These are phyloP conservation scores for Rhinolophus sinicus DNA, from an alignment of 2,113 vertebrate genomes.

Conservation along the genomic window DNA sequence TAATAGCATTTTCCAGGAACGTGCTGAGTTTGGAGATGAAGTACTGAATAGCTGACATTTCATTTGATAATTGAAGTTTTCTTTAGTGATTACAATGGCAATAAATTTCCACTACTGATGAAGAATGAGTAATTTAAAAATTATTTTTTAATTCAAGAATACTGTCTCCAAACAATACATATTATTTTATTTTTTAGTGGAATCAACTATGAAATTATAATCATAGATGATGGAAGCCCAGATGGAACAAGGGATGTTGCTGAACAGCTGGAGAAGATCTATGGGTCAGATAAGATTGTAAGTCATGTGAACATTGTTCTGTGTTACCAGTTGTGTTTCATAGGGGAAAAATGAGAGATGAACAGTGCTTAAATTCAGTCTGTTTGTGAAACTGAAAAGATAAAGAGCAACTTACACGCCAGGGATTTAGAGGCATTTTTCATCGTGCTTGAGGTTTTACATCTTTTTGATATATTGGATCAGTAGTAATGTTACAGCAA, in stretches of 20 bases:
- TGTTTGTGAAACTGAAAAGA: neutral
- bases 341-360: neutral
- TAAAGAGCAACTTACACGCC: neutral
- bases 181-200: constrained; percentile 85
- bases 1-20: neutral
- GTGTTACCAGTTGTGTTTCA: neutral
- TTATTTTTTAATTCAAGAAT: constrained; percentile 12
- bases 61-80: constrained; percentile 5
- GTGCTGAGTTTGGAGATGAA: neutral
- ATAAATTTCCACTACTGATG: neutral
- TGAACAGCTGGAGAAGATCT: constrained; percentile 93
- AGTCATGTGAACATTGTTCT: constrained; percentile 78
- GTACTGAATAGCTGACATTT: neutral
- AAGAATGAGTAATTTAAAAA: constrained; percentile 36
- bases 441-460: neutral
- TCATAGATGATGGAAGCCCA: constrained; percentile 98
- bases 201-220: constrained; percentile 93
- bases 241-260: constrained; percentile 95
- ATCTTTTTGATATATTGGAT: neutral
- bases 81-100: neutral
- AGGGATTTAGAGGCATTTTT: neutral
- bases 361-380: neutral
- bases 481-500: neutral
- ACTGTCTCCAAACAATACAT: neutral
- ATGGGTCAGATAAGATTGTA: constrained; percentile 95